Base-by-base conservation (phyloP, 2,888 invertebrate species). In the Axea sp. region DNA sequence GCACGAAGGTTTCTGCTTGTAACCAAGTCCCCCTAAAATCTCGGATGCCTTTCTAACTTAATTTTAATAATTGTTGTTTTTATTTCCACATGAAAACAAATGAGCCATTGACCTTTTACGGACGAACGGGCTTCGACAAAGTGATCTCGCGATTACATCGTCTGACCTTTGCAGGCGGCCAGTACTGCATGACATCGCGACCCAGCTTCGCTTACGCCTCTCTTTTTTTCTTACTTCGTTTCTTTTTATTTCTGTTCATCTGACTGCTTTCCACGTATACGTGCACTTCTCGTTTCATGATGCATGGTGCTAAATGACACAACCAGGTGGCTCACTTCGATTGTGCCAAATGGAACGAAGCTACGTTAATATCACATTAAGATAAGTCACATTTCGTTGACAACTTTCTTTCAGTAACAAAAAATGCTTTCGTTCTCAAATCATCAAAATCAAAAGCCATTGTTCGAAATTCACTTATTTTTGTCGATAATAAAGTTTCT, bases 81-180 rank as follows among this genome's bases (percentile, higher is more conserved):
- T 22, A 2, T 11, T 11, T 14, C 24, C 7, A 8, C 12, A 49
- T 15, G 9, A 45, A 72, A 72, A 72, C 65, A 72, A 72, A 51
- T 62, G 59, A 65, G 59, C 62, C 51, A 65, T 72, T 72, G 72
- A 72, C 72, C 72, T 71, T 71, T 53, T 19, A 22, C 11, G 6
- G 15, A 5, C 12, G 24, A 22, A 8, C 12, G 24, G 24, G 28
- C 65, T 37, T 43, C 14, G 30, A 57, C 57, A 47, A 37, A 57
- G 26, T 14, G 39, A 31, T 33, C 39, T 24, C 30, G 24, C 35
- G 67, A 67, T 57, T 55, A 67, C 41, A 22, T 35, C 31, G 57
- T 41, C 39, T 59, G 68, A 69, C 68, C 60, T 60, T 60, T 69
- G 41, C 28, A 26, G 30, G 24, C 22, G 55, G 11, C 35, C 41